Percentiles rank a stretch among this genome's conserved stretches.
phyloP scores from a whole-genome alignment of 2,888 invertebrate species.

The Volucella inflata region DNA sequence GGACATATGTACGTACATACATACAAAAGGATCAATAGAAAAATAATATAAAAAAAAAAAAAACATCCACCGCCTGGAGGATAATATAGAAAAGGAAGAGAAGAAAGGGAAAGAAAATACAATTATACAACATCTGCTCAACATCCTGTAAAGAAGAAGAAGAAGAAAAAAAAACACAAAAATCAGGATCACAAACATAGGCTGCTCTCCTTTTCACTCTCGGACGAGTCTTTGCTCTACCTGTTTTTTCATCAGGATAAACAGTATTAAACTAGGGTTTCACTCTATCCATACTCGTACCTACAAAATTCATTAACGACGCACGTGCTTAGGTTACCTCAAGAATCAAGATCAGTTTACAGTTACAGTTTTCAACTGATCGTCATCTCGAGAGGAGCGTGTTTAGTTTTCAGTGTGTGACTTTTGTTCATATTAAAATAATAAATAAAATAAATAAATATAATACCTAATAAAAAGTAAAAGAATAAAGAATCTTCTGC shows the following conservation, averaged over 20 bases:
- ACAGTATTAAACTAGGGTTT: too few species aligned
- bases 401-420: neutral
- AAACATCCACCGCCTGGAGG: conserved; percentile 2
- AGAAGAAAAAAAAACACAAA: neutral
- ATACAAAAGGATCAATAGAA: neutral
- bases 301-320: conserved; percentile 25
- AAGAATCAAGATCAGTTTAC: conserved; percentile 28
- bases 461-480: conserved; percentile 3
- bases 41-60: conserved; percentile 2
- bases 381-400: conserved; percentile 34
- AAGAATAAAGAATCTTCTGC: neutral
- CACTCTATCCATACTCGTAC: neutral
- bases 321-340: conserved; percentile 51
- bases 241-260: conserved; percentile 35
- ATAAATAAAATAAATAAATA: neutral
- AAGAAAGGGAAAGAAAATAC: conserved; percentile 1
- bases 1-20: neutral
- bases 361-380: conserved; percentile 41
- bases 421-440: neutral
- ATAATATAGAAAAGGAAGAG: neutral
- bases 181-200: conserved; percentile 10
- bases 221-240: conserved; percentile 22
- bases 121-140: conserved; percentile 60
- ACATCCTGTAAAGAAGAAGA: conserved; percentile 38
- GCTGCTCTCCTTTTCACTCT: neutral